Percentiles rank a stretch among this genome's conserved stretches.
These are phyloP conservation scores for Puntigrus tetrazona DNA, from an alignment of 2,113 vertebrate genomes.

Conservation along the genomic window DNA sequence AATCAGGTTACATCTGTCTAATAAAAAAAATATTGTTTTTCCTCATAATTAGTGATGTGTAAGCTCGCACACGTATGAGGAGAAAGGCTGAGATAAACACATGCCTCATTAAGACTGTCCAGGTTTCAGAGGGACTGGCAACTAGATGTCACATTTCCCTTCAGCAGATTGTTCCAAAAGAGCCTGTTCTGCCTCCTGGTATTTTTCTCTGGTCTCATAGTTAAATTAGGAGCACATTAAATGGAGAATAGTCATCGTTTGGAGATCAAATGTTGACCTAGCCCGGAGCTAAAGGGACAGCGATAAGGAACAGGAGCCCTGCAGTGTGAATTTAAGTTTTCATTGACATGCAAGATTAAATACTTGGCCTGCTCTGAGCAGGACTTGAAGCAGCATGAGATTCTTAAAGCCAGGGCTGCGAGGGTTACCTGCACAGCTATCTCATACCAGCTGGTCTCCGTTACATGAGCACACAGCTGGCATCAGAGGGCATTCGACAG, in stretches of 20 bases:
- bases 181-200: neutral
- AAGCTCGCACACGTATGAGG: neutral
- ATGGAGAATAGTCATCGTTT: neutral
- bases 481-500: conserved; percentile 51
- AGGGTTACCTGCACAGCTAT: neutral
- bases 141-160: neutral
- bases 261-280: neutral
- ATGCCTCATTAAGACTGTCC: conserved; percentile 21
- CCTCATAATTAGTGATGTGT: neutral
- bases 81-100: conserved; percentile 65
- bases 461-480: conserved; percentile 9
- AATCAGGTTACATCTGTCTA: neutral
- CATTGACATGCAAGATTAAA: neutral
- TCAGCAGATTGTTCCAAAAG: neutral
- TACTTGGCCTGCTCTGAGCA: neutral
- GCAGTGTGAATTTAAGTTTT: neutral
- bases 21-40: neutral
- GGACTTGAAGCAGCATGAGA: neutral
- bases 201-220: neutral
- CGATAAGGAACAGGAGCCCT: neutral
- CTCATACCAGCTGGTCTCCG: neutral
- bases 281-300: neutral
- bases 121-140: neutral
- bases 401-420: neutral
- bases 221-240: neutral